Percentiles rank a stretch among this genome's conserved stretches.
Evolutionary conservation across 2,113 vertebrate species (phyloP).

Genomic region (Xiphophorus maculatus): DNA sequence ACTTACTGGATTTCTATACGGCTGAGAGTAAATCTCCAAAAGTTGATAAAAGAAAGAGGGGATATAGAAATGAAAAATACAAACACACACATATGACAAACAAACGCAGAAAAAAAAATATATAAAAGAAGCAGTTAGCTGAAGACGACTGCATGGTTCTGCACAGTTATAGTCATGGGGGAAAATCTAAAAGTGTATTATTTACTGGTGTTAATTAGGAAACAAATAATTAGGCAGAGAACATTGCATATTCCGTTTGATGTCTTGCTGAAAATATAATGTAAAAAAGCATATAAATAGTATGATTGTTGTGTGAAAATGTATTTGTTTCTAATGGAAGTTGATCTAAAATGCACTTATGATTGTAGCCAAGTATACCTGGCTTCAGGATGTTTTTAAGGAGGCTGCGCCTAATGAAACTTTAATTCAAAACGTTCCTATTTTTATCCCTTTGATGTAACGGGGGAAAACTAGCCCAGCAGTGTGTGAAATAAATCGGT

Average conservation of each 20-base stretch:
- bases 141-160: conserved; percentile 56
- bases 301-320: not conserved
- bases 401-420: conserved; percentile 28
- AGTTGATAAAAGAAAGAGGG: conserved; percentile 65
- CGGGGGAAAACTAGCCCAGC: conserved; percentile 25
- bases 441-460: conserved; percentile 41
- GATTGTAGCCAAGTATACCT: not conserved
- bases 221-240: conserved; percentile 30
- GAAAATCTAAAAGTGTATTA: conserved; percentile 26
- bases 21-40: conserved; percentile 83
- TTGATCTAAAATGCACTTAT: not conserved
- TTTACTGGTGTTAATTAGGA: conserved; percentile 32
- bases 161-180: conserved; percentile 47
- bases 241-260: conserved; percentile 27
- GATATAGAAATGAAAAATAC: conserved; percentile 70
- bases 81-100: conserved; percentile 61
- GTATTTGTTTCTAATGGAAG: not conserved
- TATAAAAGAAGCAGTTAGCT: conserved; percentile 79
- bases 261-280: not conserved
- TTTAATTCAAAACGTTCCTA: conserved; percentile 39
- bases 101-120: conserved; percentile 74
- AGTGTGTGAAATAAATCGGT: conserved; percentile 15
- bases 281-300: not conserved
- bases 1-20: conserved; percentile 84
- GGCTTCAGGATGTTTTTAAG: not conserved